phyloP scores from a whole-genome alignment of 2,113 vertebrate species.

The Caranx ignobilis region DNA sequence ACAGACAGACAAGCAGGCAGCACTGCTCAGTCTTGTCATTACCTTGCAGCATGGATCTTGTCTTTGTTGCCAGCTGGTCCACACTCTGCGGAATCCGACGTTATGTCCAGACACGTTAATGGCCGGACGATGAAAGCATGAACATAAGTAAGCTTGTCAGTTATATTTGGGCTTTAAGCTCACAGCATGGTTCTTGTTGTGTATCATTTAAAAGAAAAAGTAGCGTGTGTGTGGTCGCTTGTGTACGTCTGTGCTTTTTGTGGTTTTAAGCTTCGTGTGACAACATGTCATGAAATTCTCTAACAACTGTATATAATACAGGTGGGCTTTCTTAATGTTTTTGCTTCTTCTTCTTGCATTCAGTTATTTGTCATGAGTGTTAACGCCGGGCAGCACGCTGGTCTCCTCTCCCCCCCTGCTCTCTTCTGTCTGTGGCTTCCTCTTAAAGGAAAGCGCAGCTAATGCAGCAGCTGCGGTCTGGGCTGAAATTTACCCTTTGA shows the following conservation, averaged over 20 bases:
- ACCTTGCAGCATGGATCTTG: constrained; percentile 19
- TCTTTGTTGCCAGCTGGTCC: constrained; percentile 45
- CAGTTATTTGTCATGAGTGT: background rate
- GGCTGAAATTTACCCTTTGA: constrained; percentile 91
- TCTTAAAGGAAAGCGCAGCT: constrained; percentile 83
- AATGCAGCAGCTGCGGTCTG: constrained; percentile 83
- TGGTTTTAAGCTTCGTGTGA: constrained; percentile 14
- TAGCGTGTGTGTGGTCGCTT: background rate
- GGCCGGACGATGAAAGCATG: background rate
- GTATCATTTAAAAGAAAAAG: constrained; percentile 4
- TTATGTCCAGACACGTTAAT: background rate
- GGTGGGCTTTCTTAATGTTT: background rate
- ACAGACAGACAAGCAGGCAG: background rate
- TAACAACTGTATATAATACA: constrained; percentile 3
- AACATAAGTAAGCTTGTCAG: background rate
- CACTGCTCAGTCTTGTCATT: constrained; percentile 20
- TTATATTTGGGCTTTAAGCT: background rate
- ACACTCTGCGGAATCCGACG: constrained; percentile 11
- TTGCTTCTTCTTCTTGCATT: background rate
- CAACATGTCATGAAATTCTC: constrained; percentile 12
- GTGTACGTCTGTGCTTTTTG: constrained; percentile 4
- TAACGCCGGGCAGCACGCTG: constrained; percentile 14
- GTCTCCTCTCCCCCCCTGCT: constrained; percentile 27
- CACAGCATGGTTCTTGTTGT: background rate
- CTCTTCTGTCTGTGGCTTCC: constrained; percentile 84